These are phyloP conservation scores for Nothobranchius furzeri DNA, from an alignment of 2,113 vertebrate species.

Conservation along the genomic window DNA sequence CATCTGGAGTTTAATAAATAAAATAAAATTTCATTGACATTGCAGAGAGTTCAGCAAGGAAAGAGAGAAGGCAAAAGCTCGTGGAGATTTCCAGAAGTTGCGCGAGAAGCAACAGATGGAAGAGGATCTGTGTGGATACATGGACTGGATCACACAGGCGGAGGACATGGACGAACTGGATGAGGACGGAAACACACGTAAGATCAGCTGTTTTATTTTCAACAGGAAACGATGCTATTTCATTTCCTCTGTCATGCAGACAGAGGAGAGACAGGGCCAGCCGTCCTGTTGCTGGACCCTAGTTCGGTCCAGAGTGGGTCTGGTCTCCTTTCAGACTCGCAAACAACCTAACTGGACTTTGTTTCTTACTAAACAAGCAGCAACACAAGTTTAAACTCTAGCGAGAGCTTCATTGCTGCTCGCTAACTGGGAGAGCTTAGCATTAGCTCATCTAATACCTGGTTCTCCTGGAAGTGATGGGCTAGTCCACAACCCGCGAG, in stretches of 20 bases:
- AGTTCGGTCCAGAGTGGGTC: background rate
- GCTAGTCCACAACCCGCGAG: too few species aligned
- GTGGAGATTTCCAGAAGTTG: constrained; percentile 75
- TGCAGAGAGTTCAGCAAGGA: constrained; percentile 76
- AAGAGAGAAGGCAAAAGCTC: constrained; percentile 74
- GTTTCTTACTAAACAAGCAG: too few species aligned
- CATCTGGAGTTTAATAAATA: too few species aligned
- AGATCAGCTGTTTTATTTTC: background rate
- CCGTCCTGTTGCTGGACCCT: background rate
- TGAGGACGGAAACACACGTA: constrained; percentile 66
- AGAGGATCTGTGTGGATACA: constrained; percentile 74
- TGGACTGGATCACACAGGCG: constrained; percentile 77
- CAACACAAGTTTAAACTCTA: too few species aligned
- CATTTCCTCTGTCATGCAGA: background rate
- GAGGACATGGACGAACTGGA: constrained; percentile 75
- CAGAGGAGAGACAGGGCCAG: background rate
- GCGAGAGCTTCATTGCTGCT: too few species aligned
- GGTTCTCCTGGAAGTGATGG: too few species aligned
- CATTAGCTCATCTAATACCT: too few species aligned
- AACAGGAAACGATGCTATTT: background rate
- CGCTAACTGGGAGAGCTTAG: too few species aligned
- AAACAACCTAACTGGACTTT: too few species aligned
- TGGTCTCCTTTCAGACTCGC: too few species aligned
- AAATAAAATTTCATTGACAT: background rate
- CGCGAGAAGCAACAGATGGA: constrained; percentile 77